phyloP scores from a whole-genome alignment of 2,888 invertebrate genomes.

The Spilarctia lutea region DNA sequence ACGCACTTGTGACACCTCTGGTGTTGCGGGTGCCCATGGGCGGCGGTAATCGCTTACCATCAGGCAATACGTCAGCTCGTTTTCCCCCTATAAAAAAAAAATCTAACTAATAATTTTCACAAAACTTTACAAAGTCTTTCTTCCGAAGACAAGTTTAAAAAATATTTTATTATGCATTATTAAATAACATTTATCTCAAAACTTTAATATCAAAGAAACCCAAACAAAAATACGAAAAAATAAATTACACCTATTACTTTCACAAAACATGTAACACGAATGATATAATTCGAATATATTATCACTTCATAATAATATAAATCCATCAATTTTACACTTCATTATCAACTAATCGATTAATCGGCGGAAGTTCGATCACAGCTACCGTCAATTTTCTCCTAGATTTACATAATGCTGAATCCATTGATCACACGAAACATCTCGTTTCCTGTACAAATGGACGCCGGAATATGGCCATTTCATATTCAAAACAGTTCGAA shows the following conservation, averaged over 20 bases:
- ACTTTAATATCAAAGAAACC: background rate
- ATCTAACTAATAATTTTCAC: too few species aligned
- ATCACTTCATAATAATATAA: constrained; percentile 41
- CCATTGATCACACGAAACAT: constrained; percentile 61
- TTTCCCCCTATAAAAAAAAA: too few species aligned
- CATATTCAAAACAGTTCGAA: constrained; percentile 61
- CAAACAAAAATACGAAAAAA: constrained; percentile 28
- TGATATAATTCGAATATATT: constrained; percentile 39
- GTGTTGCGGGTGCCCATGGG: too few species aligned
- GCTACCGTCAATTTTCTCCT: constrained; percentile 48
- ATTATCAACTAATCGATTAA: constrained; percentile 57
- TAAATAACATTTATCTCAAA: background rate
- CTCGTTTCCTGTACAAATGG: constrained; percentile 66
- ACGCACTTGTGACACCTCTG: too few species aligned
- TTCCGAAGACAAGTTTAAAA: background rate
- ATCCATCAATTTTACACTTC: constrained; percentile 43
- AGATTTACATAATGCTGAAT: constrained; percentile 51
- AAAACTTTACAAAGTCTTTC: background rate
- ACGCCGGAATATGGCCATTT: constrained; percentile 64
- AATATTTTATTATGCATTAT: background rate
- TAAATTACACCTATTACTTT: constrained; percentile 16
- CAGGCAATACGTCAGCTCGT: too few species aligned
- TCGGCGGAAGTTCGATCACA: constrained; percentile 63
- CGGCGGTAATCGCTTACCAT: too few species aligned
- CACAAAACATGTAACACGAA: constrained; percentile 30